phyloP scores from a whole-genome alignment of 2,113 vertebrate genomes.

The Crotalus tigris region DNA sequence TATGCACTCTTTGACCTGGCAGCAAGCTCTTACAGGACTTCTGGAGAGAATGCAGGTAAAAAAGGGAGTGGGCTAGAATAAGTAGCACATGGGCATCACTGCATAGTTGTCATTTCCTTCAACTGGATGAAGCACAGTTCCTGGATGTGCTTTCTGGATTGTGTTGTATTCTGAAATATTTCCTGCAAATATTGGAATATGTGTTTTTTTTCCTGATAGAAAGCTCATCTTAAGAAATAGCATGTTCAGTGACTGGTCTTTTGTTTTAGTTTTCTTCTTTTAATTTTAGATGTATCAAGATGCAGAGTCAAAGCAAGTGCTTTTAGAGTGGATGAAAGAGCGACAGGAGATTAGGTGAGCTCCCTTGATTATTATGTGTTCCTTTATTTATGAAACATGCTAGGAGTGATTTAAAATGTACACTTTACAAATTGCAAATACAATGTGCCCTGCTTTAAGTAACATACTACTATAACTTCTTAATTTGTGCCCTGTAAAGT shows the following conservation, averaged over 20 bases:
- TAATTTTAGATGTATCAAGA: slow-evolving; percentile 74
- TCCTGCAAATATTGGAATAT: background rate
- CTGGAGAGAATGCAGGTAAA: slow-evolving; percentile 80
- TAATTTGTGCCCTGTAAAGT: background rate
- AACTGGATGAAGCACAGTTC: background rate
- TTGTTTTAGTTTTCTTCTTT: background rate
- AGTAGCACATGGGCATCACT: too few species aligned
- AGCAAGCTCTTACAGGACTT: slow-evolving; percentile 78
- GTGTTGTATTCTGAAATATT: background rate
- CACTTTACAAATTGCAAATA: background rate
- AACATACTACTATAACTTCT: background rate
- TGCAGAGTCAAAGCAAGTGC: slow-evolving; percentile 72
- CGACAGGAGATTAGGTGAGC: slow-evolving; percentile 77
- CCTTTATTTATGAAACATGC: background rate
- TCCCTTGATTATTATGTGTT: background rate
- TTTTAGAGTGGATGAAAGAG: slow-evolving; percentile 79
- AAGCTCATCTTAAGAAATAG: background rate
- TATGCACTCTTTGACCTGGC: slow-evolving; percentile 82
- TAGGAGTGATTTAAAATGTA: background rate
- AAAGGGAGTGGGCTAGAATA: background rate
- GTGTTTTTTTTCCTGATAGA: background rate
- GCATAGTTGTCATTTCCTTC: background rate
- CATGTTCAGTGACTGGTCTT: background rate
- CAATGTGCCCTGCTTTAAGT: background rate
- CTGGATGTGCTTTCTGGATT: background rate